These are phyloP conservation scores for Petroica traversi DNA, from an alignment of 2,113 vertebrate genomes.

Conservation along the genomic window DNA sequence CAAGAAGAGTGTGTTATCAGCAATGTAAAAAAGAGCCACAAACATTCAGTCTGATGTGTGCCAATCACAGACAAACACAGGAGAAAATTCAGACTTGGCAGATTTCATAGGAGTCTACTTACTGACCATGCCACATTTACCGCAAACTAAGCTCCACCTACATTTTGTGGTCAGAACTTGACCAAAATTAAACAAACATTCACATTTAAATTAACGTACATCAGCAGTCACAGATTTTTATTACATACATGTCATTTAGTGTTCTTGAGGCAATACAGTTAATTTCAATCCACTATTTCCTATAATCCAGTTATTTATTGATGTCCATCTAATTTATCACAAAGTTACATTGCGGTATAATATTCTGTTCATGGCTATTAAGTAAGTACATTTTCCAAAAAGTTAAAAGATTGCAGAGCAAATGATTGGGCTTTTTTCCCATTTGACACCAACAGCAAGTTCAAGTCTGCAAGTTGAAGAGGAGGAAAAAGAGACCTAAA, in stretches of 20 bases:
- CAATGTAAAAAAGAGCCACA: background rate
- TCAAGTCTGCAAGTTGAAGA: background rate
- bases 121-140: background rate
- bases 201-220: background rate
- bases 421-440: background rate
- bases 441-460: background rate
- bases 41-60: background rate
- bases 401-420: background rate
- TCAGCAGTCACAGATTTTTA: background rate
- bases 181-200: background rate
- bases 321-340: background rate
- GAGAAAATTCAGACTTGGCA: background rate
- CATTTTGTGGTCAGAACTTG: background rate
- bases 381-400: background rate
- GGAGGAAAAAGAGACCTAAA: background rate
- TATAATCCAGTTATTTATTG: background rate
- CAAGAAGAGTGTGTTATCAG: background rate
- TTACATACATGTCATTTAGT: background rate
- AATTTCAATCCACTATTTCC: background rate
- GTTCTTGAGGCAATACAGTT: background rate
- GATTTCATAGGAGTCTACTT: background rate
- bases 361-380: background rate
- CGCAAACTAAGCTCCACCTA: background rate
- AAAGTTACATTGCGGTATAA: background rate
- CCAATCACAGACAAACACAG: accelerated